A percentile compares a stretch with the other conserved stretches of the same genome.
These are phyloP conservation scores for Megalops atlanticus DNA, from an alignment of 2,113 vertebrate species.

Conservation along the genomic window DNA sequence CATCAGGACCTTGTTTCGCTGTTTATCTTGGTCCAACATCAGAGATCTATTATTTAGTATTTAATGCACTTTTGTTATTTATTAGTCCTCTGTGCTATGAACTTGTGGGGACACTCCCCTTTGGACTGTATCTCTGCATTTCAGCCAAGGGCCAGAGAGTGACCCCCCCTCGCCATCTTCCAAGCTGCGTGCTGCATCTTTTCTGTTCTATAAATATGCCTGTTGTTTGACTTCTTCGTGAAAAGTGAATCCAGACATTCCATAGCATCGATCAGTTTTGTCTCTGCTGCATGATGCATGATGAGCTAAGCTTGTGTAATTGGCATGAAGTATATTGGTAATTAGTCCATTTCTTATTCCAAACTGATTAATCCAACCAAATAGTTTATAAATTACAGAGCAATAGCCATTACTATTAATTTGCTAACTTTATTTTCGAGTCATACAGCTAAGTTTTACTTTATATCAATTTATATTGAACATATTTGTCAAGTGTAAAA, in stretches of 20 bases:
- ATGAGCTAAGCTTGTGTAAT: background rate
- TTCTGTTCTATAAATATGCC: conserved; percentile 27
- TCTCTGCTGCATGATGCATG: background rate
- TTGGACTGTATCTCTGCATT: conserved; percentile 13
- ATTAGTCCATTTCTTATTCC: background rate
- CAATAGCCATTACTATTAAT: too few species aligned
- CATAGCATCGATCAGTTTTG: background rate
- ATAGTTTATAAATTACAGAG: too few species aligned
- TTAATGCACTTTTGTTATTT: conserved; percentile 39
- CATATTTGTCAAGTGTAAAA: background rate
- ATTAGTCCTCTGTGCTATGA: conserved; percentile 24
- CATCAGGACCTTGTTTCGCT: conserved; percentile 19
- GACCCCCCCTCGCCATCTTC: conserved; percentile 1
- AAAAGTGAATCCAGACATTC: conserved; percentile 18
- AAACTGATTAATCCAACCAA: background rate
- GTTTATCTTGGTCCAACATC: conserved; percentile 35
- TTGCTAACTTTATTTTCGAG: too few species aligned
- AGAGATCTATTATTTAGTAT: conserved; percentile 29
- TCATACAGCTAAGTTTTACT: background rate
- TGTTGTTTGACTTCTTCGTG: conserved; percentile 17
- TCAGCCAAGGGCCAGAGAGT: conserved; percentile 12
- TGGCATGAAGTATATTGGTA: too few species aligned
- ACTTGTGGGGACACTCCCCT: conserved; percentile 24
- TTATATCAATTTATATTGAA: background rate
- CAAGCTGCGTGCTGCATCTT: background rate